Base-by-base conservation (phyloP, 2,797 vertebrate species). In the Hafferia zeledoni region DNA sequence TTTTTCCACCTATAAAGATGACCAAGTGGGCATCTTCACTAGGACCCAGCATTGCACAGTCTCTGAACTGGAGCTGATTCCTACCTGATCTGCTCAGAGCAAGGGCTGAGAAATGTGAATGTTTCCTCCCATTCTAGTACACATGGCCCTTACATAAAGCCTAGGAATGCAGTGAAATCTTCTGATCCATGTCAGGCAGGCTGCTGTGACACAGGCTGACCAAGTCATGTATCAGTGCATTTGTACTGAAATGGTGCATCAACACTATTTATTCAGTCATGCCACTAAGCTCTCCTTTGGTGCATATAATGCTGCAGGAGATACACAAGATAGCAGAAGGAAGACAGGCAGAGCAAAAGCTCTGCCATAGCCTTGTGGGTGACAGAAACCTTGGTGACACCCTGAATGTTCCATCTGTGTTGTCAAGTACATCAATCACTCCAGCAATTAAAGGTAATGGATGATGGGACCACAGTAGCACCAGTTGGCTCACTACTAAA, bases 201-300 rank as follows among this genome's bases (percentile, higher is more conserved):
- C 60, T 93, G 50, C 65, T 67, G 56, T 49, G 52, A 47, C 44
- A 39, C 37, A 69, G 55, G 37, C 69, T 70, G 70, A 78, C 75
- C 20, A 53, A 43, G 56, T 41, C 76, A 25, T 1, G 11, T 0
- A 0, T 61, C 0, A 0, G 8, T 0, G 0, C n/a, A 16, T 55
- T 70, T 59, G n/a, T 25, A 24, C 35, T 31, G 37, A 56, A 71
- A 23, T 13, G 22, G 3, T 60, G 41, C 44, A 30, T 35, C 57
- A 20, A 28, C 46, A 5, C 25, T 53, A 53, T 35, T 63, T 64
- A 47, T 64, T 55, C 80, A 52, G 17, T 17, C 69, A 11, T 4
- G 18, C 18, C 68, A 13, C n/a, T 63, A 17, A 76, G 15, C 10
- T 64, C 49, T 60, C 63, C 74, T 60, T 75, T n/a, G 24, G 30